Evolutionary conservation across 2,888 invertebrate species (phyloP).

Genomic region (Papilio gigon): DNA sequence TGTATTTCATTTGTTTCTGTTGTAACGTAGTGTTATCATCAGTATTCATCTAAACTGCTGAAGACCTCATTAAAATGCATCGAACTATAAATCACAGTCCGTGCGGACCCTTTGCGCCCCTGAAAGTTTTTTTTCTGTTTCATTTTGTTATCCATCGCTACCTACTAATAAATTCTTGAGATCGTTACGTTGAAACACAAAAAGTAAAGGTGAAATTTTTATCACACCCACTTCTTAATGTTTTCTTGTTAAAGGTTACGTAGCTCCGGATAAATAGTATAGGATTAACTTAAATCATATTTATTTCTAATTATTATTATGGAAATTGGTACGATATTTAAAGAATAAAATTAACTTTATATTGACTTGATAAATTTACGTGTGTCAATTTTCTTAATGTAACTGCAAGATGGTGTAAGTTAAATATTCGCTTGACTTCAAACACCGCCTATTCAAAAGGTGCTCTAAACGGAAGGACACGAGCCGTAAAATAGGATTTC

Average conservation of each 20-base stretch:
- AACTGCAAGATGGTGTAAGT: constrained; percentile 57
- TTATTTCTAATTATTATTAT: background rate
- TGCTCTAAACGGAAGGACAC: constrained; percentile 77
- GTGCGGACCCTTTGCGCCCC: constrained; percentile 67
- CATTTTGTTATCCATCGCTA: constrained; percentile 68
- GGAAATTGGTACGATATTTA: background rate
- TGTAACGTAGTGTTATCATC: background rate
- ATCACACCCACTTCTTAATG: background rate
- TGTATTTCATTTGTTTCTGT: background rate
- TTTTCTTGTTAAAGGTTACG: background rate
- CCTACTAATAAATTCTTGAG: constrained; percentile 8
- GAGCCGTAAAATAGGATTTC: constrained; percentile 82
- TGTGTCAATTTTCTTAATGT: constrained; percentile 50
- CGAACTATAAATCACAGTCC: constrained; percentile 71
- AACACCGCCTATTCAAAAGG: constrained; percentile 76
- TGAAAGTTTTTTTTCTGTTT: constrained; percentile 70
- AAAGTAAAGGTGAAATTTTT: background rate
- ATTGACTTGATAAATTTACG: background rate
- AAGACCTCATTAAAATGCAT: constrained; percentile 78
- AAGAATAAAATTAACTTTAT: background rate
- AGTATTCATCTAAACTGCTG: constrained; percentile 68
- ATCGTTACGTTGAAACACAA: background rate
- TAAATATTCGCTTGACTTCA: constrained; percentile 71
- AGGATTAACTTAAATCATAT: background rate
- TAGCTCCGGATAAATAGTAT: background rate